phyloP scores from a whole-genome alignment of 2,797 vertebrate genomes.

The Sternotherus odoratus region DNA sequence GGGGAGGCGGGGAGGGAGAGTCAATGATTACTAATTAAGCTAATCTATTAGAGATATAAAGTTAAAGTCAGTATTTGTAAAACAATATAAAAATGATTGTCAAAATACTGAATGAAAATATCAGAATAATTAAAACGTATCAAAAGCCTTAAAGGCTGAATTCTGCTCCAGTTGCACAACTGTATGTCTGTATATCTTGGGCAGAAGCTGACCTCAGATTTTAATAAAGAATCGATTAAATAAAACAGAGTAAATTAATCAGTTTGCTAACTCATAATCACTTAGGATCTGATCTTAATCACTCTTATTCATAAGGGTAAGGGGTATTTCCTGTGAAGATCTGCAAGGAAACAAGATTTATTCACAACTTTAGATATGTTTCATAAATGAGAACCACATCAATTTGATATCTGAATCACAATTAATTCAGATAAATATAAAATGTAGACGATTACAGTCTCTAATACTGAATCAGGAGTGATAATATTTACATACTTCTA shows the following conservation, averaged over 20 bases:
- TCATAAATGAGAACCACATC: background rate
- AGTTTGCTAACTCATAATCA: no score
- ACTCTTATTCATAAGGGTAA: background rate
- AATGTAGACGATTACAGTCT: background rate
- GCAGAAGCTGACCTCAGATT: background rate
- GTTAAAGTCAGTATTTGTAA: conserved; percentile 57
- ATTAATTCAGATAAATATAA: conserved; percentile 10
- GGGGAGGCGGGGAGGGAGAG: conserved; percentile 60
- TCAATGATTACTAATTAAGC: conserved; percentile 58
- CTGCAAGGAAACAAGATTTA: background rate
- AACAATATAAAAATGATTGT: conserved; percentile 61
- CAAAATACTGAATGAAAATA: conserved; percentile 47
- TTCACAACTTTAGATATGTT: background rate
- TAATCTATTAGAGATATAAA: conserved; percentile 17
- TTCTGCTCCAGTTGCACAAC: background rate
- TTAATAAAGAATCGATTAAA: conserved; percentile 4
- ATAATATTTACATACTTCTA: conserved; percentile 87
- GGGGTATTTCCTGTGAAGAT: conserved; percentile 34
- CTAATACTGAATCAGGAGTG: background rate
- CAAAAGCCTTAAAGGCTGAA: conserved; percentile 51
- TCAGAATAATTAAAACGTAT: background rate
- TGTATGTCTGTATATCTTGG: background rate
- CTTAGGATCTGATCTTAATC: conserved; percentile 20
- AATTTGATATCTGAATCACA: background rate
- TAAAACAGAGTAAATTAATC: conserved; percentile 25